phyloP scores from a whole-genome alignment of 2,113 vertebrate genomes.

The Baryphthengus martii region DNA sequence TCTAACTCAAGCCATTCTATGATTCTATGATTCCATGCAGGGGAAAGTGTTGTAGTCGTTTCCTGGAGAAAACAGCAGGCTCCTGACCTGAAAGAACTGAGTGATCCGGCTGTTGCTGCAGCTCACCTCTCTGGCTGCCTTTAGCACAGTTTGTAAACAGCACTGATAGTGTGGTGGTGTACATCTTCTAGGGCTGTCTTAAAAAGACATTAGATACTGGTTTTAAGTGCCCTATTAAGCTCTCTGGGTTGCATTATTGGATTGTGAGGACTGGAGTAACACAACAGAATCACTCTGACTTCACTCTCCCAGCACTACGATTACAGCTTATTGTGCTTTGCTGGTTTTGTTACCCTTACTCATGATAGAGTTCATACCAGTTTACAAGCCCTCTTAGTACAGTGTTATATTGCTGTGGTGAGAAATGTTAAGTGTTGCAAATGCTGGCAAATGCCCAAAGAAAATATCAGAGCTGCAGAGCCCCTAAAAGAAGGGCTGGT shows the following conservation, averaged over 20 bases:
- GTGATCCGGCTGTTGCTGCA: background rate
- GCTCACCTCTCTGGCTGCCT: background rate
- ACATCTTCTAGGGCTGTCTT: background rate
- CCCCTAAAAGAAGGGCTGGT: background rate
- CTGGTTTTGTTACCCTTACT: background rate
- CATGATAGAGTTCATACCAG: background rate
- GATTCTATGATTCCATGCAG: too few relatives aligned
- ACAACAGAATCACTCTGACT: background rate
- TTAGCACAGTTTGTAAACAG: background rate
- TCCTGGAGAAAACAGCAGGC: background rate
- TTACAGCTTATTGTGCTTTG: background rate
- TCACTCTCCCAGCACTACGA: background rate
- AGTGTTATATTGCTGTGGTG: background rate
- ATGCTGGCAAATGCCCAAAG: background rate
- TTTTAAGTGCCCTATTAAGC: background rate
- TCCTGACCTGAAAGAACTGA: background rate
- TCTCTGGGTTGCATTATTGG: background rate
- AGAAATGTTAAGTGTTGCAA: background rate
- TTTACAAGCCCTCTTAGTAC: background rate
- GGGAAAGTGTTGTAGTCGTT: background rate
- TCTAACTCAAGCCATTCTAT: too few relatives aligned
- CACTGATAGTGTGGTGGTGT: background rate
- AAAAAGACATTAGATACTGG: background rate
- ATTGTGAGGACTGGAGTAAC: background rate
- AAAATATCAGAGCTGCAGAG: background rate